Conservation (phyloP, 2,888 invertebrate species). For the Agrochola lychnidis region DNA sequence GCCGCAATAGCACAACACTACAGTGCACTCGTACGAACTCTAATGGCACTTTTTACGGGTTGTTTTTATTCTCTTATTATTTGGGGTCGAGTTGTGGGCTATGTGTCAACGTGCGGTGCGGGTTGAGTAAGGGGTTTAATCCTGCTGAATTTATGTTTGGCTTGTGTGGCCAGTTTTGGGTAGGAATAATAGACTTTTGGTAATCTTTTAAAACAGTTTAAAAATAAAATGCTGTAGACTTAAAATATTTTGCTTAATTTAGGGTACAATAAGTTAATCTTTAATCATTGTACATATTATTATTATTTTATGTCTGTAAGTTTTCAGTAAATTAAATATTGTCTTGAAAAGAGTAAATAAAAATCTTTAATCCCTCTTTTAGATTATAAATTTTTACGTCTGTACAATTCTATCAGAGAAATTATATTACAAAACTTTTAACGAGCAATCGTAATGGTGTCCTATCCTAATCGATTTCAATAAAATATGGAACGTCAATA, state of each 20-base stretch:
- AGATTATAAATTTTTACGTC: constrained; percentile 15
- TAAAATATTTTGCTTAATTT: background rate
- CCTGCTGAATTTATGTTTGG: constrained; percentile 36
- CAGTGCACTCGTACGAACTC: constrained; percentile 51
- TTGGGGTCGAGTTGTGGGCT: constrained; percentile 45
- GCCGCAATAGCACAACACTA: constrained; percentile 50
- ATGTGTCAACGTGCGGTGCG: constrained; percentile 41
- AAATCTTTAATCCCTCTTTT: constrained; percentile 16
- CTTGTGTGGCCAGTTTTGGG: constrained; percentile 27
- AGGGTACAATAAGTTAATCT: constrained; percentile 11
- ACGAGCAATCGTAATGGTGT: constrained; percentile 20
- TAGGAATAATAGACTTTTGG: constrained; percentile 11
- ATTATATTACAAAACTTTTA: constrained; percentile 30
- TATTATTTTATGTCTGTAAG: no score
- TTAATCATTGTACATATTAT: background rate
- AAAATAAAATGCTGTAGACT: constrained; percentile 6
- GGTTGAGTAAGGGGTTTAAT: constrained; percentile 32
- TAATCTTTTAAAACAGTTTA: constrained; percentile 20
- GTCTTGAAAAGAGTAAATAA: no score
- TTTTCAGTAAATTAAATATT: no score
- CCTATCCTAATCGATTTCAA: constrained; percentile 21
- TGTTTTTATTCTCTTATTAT: constrained; percentile 55
- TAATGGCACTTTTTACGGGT: constrained; percentile 50
- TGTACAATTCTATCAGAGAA: constrained; percentile 2
- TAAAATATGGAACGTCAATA: constrained; percentile 30